Evolutionary conservation across 2,113 vertebrate genomes (phyloP).

Genomic region (Oncorhynchus keta): DNA sequence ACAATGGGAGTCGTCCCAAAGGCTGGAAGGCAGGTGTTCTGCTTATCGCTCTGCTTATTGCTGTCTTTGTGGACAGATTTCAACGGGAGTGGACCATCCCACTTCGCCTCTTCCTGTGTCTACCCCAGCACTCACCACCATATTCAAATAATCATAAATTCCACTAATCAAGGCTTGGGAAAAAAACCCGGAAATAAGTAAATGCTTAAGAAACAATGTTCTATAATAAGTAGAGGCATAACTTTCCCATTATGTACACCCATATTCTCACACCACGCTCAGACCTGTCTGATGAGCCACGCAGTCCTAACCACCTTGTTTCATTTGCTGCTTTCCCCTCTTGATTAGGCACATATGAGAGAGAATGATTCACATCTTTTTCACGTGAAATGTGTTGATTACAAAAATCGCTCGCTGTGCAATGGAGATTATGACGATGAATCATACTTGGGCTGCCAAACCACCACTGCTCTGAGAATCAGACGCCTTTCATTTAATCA

Average conservation of each 20-base stretch:
- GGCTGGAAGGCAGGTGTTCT: too few relatives aligned
- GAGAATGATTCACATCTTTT: constrained; percentile 38
- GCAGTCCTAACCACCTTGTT: constrained; percentile 18
- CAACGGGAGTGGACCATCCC: too few relatives aligned
- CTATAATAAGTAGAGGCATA: background rate
- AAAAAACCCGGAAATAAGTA: too few relatives aligned
- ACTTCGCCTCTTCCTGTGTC: too few relatives aligned
- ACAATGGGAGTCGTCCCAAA: too few relatives aligned
- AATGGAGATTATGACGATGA: constrained; percentile 2
- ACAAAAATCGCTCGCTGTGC: constrained; percentile 27
- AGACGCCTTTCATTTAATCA: constrained; percentile 28
- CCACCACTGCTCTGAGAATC: constrained; percentile 14
- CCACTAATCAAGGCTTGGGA: too few relatives aligned
- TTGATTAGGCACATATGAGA: constrained; percentile 30
- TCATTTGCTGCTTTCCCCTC: constrained; percentile 24
- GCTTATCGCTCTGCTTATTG: too few relatives aligned
- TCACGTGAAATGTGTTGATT: constrained; percentile 39
- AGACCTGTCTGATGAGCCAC: background rate
- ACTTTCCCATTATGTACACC: background rate
- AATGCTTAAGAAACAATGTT: too few relatives aligned
- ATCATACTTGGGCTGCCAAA: constrained; percentile 16
- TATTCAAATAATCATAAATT: too few relatives aligned
- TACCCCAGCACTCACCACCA: too few relatives aligned
- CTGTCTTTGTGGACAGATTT: too few relatives aligned
- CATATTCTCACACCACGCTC: background rate